Conservation (phyloP, 2,888 invertebrate species). For the Synergus umbraculus region DNA sequence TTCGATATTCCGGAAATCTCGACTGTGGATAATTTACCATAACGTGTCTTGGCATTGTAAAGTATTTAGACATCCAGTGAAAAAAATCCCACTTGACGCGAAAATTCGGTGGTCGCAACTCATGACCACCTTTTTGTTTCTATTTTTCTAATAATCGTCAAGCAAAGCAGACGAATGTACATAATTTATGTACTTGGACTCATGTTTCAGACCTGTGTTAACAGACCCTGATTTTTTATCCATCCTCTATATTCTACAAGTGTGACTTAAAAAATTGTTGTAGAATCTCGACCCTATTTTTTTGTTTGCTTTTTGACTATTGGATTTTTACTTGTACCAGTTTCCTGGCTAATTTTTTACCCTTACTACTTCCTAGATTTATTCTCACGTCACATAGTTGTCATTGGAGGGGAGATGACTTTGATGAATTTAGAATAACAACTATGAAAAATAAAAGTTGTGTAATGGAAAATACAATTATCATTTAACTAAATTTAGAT, state of each 20-base stretch:
- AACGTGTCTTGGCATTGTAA: neutral
- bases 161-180: slow-evolving; percentile 1
- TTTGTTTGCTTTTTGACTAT: slow-evolving; percentile 4
- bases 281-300: neutral
- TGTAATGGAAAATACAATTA: neutral
- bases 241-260: neutral
- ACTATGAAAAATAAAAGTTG: neutral
- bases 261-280: neutral
- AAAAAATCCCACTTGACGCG: neutral
- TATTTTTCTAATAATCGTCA: neutral
- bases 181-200: neutral
- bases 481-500: slow-evolving; percentile 13
- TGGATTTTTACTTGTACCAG: slow-evolving; percentile 8
- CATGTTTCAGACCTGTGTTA: slow-evolving; percentile 13
- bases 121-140: neutral
- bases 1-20: slow-evolving; percentile 13
- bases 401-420: neutral
- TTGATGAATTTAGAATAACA: neutral
- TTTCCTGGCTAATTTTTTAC: slow-evolving; percentile 14
- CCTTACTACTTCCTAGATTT: slow-evolving; percentile 20
- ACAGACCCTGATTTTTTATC: slow-evolving; percentile 6
- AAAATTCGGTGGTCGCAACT: neutral
- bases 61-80: neutral
- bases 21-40: neutral
- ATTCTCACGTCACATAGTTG: neutral